These are phyloP conservation scores for Oreotrochilus melanogaster DNA, from an alignment of 2,113 vertebrate genomes.

Conservation along the genomic window DNA sequence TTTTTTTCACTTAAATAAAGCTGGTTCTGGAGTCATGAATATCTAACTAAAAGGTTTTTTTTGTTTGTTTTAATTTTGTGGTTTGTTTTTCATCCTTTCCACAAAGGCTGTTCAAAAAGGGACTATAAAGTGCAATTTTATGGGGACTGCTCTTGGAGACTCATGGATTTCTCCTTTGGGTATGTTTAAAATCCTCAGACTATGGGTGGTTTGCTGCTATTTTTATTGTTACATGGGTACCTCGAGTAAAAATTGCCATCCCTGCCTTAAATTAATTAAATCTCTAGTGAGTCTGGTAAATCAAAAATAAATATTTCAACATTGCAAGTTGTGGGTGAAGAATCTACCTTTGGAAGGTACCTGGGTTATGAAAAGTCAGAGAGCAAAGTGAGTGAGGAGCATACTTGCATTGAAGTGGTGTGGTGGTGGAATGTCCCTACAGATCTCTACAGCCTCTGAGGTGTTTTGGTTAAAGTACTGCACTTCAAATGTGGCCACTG, in stretches of 20 bases:
- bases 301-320: not conserved
- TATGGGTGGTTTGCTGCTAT: not conserved
- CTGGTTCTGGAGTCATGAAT: not conserved
- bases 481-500: not conserved
- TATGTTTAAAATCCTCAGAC: slow-evolving; percentile 70
- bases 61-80: too few relatives aligned
- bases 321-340: not conserved
- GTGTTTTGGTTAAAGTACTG: not conserved
- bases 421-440: not conserved
- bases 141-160: slow-evolving; percentile 93
- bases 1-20: not conserved
- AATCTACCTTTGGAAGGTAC: not conserved
- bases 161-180: slow-evolving; percentile 97
- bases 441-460: not conserved
- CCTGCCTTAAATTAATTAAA: not conserved
- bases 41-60: not conserved
- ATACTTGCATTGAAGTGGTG: not conserved
- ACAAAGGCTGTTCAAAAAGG: slow-evolving; percentile 83
- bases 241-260: not conserved
- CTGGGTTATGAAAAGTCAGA: not conserved
- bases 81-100: not conserved
- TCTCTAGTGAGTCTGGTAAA: not conserved
- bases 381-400: not conserved
- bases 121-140: slow-evolving; percentile 88
- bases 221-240: not conserved